Evolutionary conservation across 30 jellyfish, hydroid and myxozoan genomes (phyloP), one percentile per base, ranked within the genome.

Genomic region (Chironex yamaguchii): DNA sequence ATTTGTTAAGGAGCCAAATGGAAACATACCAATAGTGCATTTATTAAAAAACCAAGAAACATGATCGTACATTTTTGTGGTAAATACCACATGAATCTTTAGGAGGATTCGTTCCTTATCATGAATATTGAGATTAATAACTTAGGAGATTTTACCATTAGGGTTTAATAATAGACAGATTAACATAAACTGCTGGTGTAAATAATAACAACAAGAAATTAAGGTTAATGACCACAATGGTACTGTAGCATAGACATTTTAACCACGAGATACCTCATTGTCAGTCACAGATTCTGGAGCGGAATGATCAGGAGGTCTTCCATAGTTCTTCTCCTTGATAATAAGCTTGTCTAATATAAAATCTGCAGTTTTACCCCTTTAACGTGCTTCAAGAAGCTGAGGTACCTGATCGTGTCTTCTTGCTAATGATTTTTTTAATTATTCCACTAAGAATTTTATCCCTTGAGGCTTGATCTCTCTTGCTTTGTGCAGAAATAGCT

Each of bases 11-110:
- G 69, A 53, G 82, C 90, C 90, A 79, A 79, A 79, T 35, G 81
- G 82, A 79, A 79, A 79, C 48, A 79, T 79, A 53, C 64, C 90
- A 6, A 21, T 52, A 53, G 81, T 54, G 42, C 80, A 76, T 49
- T 76, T 76, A 4, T 1, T 52, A 64, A 76, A 76, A 52, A 23
- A 76, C 88, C 88, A 76, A 52, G 88, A 24, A 49, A 50, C 80
- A 49, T 76, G 64, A 48, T 52, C 88, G 82, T 28, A 79, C 49
- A 79, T 79, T 79, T 79, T 79, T 79, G 82, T 79, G 82, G 82
- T 82, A 79, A 79, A 79, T 58, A 54, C 71, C 90, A 79, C 82
- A 79, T 30, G 90, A 48, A 54, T 6, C 51, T 34, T 79, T 52
- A 76, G 89, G 50, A 21, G 25, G 17, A 51, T 17, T 76, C 13